These are phyloP conservation scores for Drosophila borealis DNA, from an alignment of 2,888 invertebrate species.

Conservation along the genomic window DNA sequence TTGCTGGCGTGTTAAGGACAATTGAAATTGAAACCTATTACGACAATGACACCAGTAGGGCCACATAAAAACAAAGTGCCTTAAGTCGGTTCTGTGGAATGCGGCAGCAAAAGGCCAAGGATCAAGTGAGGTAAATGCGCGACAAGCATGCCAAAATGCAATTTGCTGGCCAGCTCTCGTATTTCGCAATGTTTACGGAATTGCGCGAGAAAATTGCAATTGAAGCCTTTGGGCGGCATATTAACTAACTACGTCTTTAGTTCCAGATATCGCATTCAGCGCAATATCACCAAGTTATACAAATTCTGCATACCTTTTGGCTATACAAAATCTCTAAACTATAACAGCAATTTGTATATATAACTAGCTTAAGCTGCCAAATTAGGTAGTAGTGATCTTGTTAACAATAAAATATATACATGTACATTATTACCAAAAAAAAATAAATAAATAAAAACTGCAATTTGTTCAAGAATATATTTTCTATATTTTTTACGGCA, in stretches of 20 bases:
- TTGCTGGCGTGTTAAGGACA: constrained; percentile 52
- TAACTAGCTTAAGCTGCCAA: too few species aligned
- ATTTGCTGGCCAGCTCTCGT: constrained; percentile 47
- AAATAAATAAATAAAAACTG: too few species aligned
- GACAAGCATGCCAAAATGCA: constrained; percentile 60
- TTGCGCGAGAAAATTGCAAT: constrained; percentile 24
- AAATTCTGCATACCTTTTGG: neutral
- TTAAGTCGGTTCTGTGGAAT: constrained; percentile 17
- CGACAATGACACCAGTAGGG: constrained; percentile 49
- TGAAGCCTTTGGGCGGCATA: constrained; percentile 20
- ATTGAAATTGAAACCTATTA: constrained; percentile 77
- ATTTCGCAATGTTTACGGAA: constrained; percentile 32
- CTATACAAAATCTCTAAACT: too few species aligned
- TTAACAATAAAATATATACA: too few species aligned
- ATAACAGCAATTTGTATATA: too few species aligned
- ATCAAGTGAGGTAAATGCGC: constrained; percentile 47
- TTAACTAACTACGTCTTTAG: neutral
- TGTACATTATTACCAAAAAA: too few species aligned
- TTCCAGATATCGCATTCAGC: neutral
- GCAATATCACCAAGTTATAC: neutral
- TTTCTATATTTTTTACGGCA: neutral
- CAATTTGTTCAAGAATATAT: neutral
- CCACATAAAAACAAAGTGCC: constrained; percentile 50
- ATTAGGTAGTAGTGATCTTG: too few species aligned
- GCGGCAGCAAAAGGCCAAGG: constrained; percentile 43